Evolutionary conservation across 1,140 invertebrate genomes (phyloP).

Genomic region (Ostrea edulis): DNA sequence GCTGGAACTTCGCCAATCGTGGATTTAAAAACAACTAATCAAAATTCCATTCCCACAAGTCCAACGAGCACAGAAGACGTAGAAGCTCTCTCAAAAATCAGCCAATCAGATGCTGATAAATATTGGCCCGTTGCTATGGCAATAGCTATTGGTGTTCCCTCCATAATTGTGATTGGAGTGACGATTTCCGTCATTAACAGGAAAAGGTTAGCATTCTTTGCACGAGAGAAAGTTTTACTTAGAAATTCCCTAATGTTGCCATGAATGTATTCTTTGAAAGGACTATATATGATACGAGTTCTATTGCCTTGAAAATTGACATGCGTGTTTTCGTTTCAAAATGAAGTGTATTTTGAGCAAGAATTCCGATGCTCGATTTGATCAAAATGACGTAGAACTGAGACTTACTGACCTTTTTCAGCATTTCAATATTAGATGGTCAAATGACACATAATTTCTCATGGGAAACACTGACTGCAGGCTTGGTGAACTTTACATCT

Average conservation of each 20-base stretch:
- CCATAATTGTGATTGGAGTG: constrained; percentile 50
- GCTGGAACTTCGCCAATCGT: neutral
- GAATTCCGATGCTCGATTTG: too few relatives aligned
- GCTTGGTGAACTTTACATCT: too few relatives aligned
- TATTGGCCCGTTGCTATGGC: constrained; percentile 51
- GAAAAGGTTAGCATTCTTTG: constrained; percentile 50
- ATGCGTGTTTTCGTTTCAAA: too few relatives aligned
- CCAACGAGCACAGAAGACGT: neutral
- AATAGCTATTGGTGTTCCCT: constrained; percentile 42
- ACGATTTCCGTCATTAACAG: constrained; percentile 48
- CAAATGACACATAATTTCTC: too few relatives aligned
- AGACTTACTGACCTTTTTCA: too few relatives aligned
- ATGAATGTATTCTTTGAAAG: neutral
- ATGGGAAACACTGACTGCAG: too few relatives aligned
- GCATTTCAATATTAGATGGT: too few relatives aligned
- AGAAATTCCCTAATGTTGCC: neutral
- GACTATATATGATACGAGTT: too few relatives aligned
- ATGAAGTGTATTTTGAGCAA: too few relatives aligned
- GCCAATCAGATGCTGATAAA: constrained; percentile 43
- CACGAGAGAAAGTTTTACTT: neutral
- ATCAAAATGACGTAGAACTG: too few relatives aligned
- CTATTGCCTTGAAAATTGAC: too few relatives aligned
- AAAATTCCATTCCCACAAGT: neutral
- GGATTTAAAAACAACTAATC: neutral
- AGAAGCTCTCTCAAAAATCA: neutral